A percentile compares a stretch with the other conserved stretches of the same genome.
Evolutionary conservation across 1,140 invertebrate genomes (phyloP).

Genomic region (Zaprionus inermis): DNA sequence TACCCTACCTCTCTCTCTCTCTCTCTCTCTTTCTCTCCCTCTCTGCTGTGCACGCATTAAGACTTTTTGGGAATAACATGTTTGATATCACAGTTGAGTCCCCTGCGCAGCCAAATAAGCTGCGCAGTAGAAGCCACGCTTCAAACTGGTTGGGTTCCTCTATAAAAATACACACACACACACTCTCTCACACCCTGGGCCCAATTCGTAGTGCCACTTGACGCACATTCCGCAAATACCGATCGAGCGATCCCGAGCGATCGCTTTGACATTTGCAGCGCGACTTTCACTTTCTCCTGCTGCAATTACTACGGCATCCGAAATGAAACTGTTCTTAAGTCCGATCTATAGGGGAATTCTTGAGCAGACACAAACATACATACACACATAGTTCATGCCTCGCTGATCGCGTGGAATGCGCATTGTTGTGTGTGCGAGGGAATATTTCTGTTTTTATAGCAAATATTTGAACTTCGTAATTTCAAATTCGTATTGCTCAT

Average conservation of each 20-base stretch:
- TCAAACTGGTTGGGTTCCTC: constrained; percentile 17
- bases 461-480: constrained; percentile 27
- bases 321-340: constrained; percentile 7
- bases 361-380: constrained; percentile 11
- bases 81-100: constrained; percentile 2
- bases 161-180: not conserved
- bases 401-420: constrained; percentile 61
- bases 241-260: not conserved
- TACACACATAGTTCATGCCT: constrained; percentile 70
- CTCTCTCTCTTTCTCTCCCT: no score
- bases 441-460: constrained; percentile 16
- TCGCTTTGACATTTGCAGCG: constrained; percentile 26
- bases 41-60: no score
- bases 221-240: constrained; percentile 24
- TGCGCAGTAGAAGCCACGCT: constrained; percentile 16
- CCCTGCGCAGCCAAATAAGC: constrained; percentile 4
- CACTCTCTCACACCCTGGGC: not conserved
- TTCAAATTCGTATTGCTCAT: constrained; percentile 44
- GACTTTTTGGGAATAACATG: constrained; percentile 8
- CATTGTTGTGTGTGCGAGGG: constrained; percentile 36
- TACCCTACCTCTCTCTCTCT: no score
- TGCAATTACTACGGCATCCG: constrained; percentile 1
- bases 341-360: constrained; percentile 48
- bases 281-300: constrained; percentile 68
- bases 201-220: constrained; percentile 4